These are phyloP conservation scores for Cryptoleucopteryx plumbea DNA, from an alignment of 2,113 vertebrate species.

Conservation along the genomic window DNA sequence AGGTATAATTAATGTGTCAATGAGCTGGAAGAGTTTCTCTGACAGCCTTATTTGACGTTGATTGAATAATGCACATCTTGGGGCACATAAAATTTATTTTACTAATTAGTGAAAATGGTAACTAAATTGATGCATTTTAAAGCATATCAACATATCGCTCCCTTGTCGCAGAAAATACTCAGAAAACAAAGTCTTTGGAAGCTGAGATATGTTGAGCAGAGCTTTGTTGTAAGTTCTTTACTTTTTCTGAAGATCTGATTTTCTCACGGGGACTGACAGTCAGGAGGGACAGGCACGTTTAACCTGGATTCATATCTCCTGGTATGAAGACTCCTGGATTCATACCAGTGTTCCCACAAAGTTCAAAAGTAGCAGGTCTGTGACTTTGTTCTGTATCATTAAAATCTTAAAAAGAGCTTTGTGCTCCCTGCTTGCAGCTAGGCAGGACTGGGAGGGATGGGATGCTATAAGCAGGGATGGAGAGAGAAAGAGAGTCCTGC, in stretches of 20 bases:
- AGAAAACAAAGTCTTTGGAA: neutral
- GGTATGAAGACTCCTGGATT: neutral
- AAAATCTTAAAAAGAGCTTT: neutral
- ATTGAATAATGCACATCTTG: neutral
- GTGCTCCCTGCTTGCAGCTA: neutral
- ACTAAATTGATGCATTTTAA: neutral
- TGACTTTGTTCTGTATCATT: neutral
- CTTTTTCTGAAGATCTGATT: neutral
- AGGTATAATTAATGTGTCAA: neutral
- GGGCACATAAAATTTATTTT: neutral
- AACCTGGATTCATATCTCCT: neutral
- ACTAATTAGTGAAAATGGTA: slow-evolving; percentile 1
- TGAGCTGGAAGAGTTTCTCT: neutral
- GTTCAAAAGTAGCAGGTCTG: neutral
- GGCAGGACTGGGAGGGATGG: neutral
- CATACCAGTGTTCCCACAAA: rapidly evolving
- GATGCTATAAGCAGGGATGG: rapidly evolving
- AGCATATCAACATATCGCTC: neutral
- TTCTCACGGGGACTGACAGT: neutral
- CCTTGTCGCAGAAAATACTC: neutral
- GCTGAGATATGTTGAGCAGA: neutral
- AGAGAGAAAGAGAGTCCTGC: neutral
- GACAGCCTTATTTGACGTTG: neutral
- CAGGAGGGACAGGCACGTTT: rapidly evolving
- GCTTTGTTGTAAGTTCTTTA: neutral